A percentile compares a stretch with the other conserved stretches of the same genome.
Conservation (phyloP, 2,113 vertebrate genomes). For the Lipotes vexillifer region DNA sequence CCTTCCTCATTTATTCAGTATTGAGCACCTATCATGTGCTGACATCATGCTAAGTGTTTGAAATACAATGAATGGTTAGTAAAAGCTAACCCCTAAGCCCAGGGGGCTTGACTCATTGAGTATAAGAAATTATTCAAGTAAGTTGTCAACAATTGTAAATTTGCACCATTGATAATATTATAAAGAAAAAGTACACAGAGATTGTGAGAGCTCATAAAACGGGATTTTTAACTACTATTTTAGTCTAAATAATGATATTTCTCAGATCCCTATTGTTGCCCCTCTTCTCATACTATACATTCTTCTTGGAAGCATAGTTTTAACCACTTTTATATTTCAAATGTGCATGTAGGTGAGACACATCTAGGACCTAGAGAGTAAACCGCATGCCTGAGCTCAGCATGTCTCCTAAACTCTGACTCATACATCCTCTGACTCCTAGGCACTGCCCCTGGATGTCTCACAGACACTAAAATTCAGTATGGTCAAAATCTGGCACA, state of each 20-base stretch:
- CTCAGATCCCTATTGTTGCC: background rate
- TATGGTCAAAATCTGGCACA: background rate
- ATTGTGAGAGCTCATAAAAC: background rate
- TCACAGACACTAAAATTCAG: background rate
- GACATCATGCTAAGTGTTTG: background rate
- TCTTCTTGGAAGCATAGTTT: background rate
- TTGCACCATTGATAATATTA: background rate
- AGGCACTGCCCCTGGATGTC: background rate
- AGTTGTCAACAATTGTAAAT: background rate
- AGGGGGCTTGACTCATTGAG: background rate
- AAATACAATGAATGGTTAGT: background rate
- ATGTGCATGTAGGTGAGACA: background rate
- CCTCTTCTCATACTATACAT: background rate
- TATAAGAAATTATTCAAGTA: background rate
- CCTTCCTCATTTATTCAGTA: background rate
- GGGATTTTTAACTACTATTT: background rate
- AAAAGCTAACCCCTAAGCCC: background rate
- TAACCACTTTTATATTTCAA: background rate
- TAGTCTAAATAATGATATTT: background rate
- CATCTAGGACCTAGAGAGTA: background rate
- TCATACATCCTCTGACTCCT: background rate
- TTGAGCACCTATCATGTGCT: background rate
- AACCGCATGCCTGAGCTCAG: background rate
- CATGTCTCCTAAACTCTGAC: background rate
- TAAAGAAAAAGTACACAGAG: background rate